Base-by-base conservation (phyloP, 2,113 vertebrate genomes). In the Shinisaurus crocodilurus region DNA sequence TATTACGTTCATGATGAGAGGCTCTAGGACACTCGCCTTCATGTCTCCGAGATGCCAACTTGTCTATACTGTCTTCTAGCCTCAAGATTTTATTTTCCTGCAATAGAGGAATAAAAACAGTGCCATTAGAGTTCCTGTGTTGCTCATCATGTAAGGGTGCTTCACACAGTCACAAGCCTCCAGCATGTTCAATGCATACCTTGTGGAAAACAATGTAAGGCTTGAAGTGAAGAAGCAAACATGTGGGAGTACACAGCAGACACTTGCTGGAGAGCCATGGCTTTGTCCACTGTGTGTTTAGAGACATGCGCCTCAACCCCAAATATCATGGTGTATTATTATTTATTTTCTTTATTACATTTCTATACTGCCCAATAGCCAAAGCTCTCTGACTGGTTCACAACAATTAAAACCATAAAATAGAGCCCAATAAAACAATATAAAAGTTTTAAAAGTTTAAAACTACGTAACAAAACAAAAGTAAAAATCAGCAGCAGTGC, bases 31-130 rank as follows among this genome's bases (percentile, higher is more conserved):
- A 60, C 65, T 50, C 92, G 6, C 95, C 91, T 88, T 92, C 94
- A 84, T 43, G 88, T 76, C 85, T 95, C 82, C 9, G 94, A 92
- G 96, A 97, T 80, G 95, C 97, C 65, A 98, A 95, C 65, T 97
- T 95, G 77, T 89, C 94, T 34, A 97, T 82, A 3, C 95, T 94
- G 57, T 97, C 96, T 92, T 97, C 97, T 3, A 98, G 94, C 89
- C 95, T 96, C 18, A 91, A 95, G 54, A 98, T 89, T 91, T 98
- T 97, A 37, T 96, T 95, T 80, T 98, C 97, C 98, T 98, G 88
- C 25, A 57, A 57, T 18, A 34, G 69, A 88, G 0, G 43, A n/a
- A 80, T 67, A 23, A 81, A 90, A 86, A 6, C 88, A 12, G 32
- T 16, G 7, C 13, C 20, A n/a, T 13, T 6, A 75, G 5, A 40